A percentile compares a stretch with the other conserved stretches of the same genome.
phyloP scores from a whole-genome alignment of 1,140 invertebrate species.

The Aphelinus certus region DNA sequence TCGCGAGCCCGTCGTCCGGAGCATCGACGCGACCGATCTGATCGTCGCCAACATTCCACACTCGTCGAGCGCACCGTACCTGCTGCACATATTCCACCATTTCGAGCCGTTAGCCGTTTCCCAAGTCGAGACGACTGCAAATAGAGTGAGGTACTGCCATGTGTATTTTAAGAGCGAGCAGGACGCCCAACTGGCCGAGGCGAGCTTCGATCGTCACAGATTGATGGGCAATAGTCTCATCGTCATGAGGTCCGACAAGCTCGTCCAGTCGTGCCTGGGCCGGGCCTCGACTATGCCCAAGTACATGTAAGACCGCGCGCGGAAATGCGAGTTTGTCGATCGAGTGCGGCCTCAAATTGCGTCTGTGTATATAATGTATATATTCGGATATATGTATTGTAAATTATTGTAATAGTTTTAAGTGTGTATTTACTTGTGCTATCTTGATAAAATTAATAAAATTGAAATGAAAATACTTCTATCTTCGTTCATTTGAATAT shows the following conservation, averaged over 20 bases:
- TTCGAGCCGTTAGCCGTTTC: slow-evolving; percentile 50
- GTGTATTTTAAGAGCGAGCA: slow-evolving; percentile 50
- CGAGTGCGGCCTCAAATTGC: neutral
- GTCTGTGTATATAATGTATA: neutral
- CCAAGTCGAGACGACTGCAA: slow-evolving; percentile 26
- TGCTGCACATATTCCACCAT: slow-evolving; percentile 53
- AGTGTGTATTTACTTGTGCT: too few relatives aligned
- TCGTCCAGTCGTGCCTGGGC: slow-evolving; percentile 2
- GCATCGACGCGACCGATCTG: slow-evolving; percentile 43
- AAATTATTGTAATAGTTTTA: too few relatives aligned
- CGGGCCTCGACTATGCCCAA: neutral
- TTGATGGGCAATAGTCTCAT: slow-evolving; percentile 43
- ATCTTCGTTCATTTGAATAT: too few relatives aligned
- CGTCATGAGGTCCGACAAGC: slow-evolving; percentile 39
- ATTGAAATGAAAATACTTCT: too few relatives aligned
- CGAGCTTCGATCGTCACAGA: slow-evolving; percentile 46
- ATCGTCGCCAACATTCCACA: slow-evolving; percentile 53
- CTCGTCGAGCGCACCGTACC: slow-evolving; percentile 41
- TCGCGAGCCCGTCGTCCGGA: too few relatives aligned
- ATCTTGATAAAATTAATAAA: too few relatives aligned
- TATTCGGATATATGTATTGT: neutral
- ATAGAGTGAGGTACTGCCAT: slow-evolving; percentile 49
- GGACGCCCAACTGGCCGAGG: slow-evolving; percentile 41
- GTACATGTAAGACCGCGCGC: neutral
- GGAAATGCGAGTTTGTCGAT: neutral